Conservation (phyloP, 2,797 vertebrate species). For the Mormyrus hasselquistii region DNA sequence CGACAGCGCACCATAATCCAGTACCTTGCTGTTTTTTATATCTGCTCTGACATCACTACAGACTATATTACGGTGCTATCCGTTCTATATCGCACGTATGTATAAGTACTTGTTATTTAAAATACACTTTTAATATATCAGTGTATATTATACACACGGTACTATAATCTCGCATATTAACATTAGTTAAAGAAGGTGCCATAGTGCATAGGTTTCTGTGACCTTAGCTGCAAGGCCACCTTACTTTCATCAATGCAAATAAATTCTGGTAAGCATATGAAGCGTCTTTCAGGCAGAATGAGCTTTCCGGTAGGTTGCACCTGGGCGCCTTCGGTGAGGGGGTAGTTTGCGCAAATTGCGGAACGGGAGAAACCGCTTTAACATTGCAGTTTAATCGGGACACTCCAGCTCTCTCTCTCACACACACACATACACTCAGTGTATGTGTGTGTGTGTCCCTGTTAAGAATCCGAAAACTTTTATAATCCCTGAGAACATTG, state of each 20-base stretch:
- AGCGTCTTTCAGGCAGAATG: background rate
- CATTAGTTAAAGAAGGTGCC: background rate
- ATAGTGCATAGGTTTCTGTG: background rate
- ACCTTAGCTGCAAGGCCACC: background rate
- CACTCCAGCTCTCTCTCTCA: background rate
- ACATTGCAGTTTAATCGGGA: background rate
- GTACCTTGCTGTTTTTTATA: background rate
- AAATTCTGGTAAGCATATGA: background rate
- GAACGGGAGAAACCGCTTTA: background rate
- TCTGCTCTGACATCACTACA: background rate
- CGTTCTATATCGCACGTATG: background rate
- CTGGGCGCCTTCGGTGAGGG: background rate
- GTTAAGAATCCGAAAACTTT: background rate
- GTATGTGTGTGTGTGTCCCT: background rate
- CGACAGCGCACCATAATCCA: background rate
- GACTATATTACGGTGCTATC: background rate
- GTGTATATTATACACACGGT: background rate
- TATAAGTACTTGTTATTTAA: background rate
- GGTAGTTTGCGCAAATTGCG: background rate
- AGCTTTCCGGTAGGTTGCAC: slow-evolving; percentile 3
- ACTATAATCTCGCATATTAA: background rate
- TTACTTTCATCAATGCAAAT: slow-evolving; percentile 5
- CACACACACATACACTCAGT: background rate
- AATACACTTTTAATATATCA: background rate
- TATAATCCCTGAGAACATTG: background rate